Conservation (phyloP, 2,113 vertebrate genomes). For the Hirundichthys speculiger region DNA sequence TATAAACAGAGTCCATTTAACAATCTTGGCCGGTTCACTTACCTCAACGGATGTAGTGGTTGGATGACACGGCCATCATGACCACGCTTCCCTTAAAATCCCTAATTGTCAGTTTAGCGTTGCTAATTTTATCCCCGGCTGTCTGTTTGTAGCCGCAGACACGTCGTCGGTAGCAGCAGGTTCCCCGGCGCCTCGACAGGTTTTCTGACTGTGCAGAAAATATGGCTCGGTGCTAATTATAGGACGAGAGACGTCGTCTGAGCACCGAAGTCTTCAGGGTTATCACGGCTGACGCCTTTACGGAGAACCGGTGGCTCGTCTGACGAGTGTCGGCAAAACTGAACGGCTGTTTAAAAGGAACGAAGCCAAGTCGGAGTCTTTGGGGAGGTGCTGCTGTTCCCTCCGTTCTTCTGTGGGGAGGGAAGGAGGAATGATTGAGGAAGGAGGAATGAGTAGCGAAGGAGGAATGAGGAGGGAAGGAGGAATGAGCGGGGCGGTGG, state of each 20-base stretch:
- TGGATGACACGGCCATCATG: slow-evolving; percentile 24
- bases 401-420: slow-evolving; percentile 3
- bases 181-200: slow-evolving; percentile 15
- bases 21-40: slow-evolving; percentile 24
- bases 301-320: slow-evolving; percentile 25
- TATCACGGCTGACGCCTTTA: slow-evolving; percentile 40
- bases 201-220: slow-evolving; percentile 19
- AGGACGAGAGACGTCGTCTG: slow-evolving; percentile 27
- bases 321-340: slow-evolving; percentile 39
- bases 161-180: slow-evolving; percentile 32
- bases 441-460: too few species aligned
- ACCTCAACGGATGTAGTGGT: slow-evolving; percentile 53
- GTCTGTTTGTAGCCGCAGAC: slow-evolving; percentile 34
- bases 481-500: slow-evolving; percentile 3
- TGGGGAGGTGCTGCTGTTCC: slow-evolving; percentile 44
- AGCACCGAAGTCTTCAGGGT: slow-evolving; percentile 1
- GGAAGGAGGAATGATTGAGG: too few species aligned
- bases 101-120: slow-evolving; percentile 6
- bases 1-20: too few species aligned
- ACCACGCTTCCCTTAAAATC: neutral
- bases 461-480: too few species aligned
- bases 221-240: slow-evolving; percentile 41
- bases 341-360: slow-evolving; percentile 60
- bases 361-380: slow-evolving; percentile 41
- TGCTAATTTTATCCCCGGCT: slow-evolving; percentile 33